A percentile compares a stretch with the other conserved stretches of the same genome.
phyloP scores from a whole-genome alignment of 1,140 invertebrate species.

The Leptinotarsa texana region DNA sequence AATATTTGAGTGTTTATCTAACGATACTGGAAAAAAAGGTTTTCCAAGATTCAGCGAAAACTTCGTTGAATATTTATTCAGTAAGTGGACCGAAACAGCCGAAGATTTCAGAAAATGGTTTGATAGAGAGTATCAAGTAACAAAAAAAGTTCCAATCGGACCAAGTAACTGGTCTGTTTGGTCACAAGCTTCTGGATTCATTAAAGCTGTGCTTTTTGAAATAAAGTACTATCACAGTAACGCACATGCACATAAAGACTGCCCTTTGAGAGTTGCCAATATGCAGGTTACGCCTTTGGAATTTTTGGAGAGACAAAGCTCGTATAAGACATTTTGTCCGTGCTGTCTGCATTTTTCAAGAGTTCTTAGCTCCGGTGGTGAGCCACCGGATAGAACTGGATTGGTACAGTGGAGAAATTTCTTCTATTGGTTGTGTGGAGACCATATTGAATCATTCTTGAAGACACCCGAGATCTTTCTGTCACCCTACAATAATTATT shows the following conservation, averaged over 20 bases:
- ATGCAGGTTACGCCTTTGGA: conserved; percentile 57
- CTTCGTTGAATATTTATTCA: conserved; percentile 56
- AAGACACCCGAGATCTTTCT: conserved; percentile 55
- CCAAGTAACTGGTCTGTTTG: conserved; percentile 59
- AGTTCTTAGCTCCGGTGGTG: conserved; percentile 52
- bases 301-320: conserved; percentile 58
- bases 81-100: conserved; percentile 53
- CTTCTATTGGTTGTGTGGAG: conserved; percentile 63
- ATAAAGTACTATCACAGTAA: conserved; percentile 46
- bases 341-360: conserved; percentile 58
- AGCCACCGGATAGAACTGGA: conserved; percentile 58
- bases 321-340: conserved; percentile 61
- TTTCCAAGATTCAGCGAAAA: conserved; percentile 54
- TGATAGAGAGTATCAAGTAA: conserved; percentile 59
- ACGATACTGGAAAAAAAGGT: conserved; percentile 43
- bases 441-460: conserved; percentile 57
- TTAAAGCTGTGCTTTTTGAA: conserved; percentile 48
- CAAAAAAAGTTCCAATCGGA: conserved; percentile 50
- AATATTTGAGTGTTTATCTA: conserved; percentile 53
- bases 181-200: conserved; percentile 50
- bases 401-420: conserved; percentile 58
- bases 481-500: conserved; percentile 43
- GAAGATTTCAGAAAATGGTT: conserved; percentile 57
- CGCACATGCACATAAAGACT: conserved; percentile 36
- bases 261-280: conserved; percentile 47